Evolutionary conservation across 1,140 invertebrate species (phyloP).

Genomic region (Drosophila leontia): DNA sequence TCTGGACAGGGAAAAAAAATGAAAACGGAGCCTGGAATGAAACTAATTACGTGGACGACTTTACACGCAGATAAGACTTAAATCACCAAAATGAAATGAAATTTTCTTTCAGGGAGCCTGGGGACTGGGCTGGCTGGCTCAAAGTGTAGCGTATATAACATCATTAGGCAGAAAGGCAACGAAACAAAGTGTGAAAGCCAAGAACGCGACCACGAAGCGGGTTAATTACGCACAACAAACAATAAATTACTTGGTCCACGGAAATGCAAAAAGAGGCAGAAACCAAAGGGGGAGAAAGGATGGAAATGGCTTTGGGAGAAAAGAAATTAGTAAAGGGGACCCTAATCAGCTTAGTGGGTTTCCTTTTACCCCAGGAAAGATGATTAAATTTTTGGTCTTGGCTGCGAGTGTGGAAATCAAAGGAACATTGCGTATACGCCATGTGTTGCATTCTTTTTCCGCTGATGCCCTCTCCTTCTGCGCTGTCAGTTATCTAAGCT

Average conservation of each 20-base stretch:
- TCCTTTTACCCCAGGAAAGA: constrained; percentile 22
- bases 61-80: constrained; percentile 79
- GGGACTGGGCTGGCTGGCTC: background rate
- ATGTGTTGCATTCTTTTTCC: constrained; percentile 57
- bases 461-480: constrained; percentile 3
- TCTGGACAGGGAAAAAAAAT: constrained; percentile 8
- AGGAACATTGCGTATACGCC: constrained; percentile 75
- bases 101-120: constrained; percentile 30
- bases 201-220: constrained; percentile 60
- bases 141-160: constrained; percentile 59
- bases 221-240: constrained; percentile 80
- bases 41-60: constrained; percentile 76
- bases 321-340: constrained; percentile 52
- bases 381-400: constrained; percentile 70
- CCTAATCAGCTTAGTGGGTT: constrained; percentile 72
- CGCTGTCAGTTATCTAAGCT: constrained; percentile 65
- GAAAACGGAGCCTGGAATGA: constrained; percentile 44
- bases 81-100: constrained; percentile 71
- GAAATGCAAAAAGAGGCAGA: constrained; percentile 41
- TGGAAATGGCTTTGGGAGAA: constrained; percentile 3
- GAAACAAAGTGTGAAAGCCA: constrained; percentile 64
- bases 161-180: constrained; percentile 58
- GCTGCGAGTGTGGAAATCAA: constrained; percentile 52
- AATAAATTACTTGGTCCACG: constrained; percentile 73
- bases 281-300: background rate